These are phyloP conservation scores for Drosophila parvula DNA, from an alignment of 1,140 invertebrate genomes.

Conservation along the genomic window DNA sequence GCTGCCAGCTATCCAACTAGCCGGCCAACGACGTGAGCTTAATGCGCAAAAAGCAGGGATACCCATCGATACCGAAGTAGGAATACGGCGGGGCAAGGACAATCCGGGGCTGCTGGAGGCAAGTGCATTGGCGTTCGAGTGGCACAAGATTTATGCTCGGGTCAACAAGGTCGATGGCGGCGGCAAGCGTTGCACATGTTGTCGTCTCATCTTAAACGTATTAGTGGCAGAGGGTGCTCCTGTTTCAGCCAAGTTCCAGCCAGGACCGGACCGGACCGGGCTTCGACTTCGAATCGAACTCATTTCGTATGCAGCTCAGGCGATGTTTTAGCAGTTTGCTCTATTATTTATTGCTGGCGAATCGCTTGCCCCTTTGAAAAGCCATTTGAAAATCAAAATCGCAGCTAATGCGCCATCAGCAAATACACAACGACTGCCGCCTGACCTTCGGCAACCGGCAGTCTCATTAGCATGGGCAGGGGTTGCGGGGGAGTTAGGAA, in stretches of 20 bases:
- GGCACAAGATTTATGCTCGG: constrained; percentile 74
- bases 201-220: constrained; percentile 82
- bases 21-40: constrained; percentile 62
- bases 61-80: constrained; percentile 1
- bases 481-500: not conserved
- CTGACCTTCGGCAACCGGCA: constrained; percentile 63
- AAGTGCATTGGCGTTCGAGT: constrained; percentile 68
- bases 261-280: not conserved
- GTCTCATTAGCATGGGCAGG: constrained; percentile 63
- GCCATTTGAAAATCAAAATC: constrained; percentile 76
- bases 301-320: constrained; percentile 79
- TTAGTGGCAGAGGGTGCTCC: constrained; percentile 55
- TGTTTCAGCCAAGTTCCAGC: constrained; percentile 11
- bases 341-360: constrained; percentile 76
- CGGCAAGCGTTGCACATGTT: constrained; percentile 79
- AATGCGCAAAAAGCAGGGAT: constrained; percentile 68
- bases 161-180: constrained; percentile 65
- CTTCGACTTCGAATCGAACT: constrained; percentile 20
- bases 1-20: constrained; percentile 45
- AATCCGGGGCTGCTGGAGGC: constrained; percentile 4
- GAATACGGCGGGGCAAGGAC: not conserved
- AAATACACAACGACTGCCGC: constrained; percentile 51
- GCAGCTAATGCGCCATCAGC: constrained; percentile 76
- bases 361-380: constrained; percentile 29
- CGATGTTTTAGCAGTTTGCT: constrained; percentile 77